Base-by-base conservation (phyloP, 2,888 invertebrate species). In the Athalia circularis region DNA sequence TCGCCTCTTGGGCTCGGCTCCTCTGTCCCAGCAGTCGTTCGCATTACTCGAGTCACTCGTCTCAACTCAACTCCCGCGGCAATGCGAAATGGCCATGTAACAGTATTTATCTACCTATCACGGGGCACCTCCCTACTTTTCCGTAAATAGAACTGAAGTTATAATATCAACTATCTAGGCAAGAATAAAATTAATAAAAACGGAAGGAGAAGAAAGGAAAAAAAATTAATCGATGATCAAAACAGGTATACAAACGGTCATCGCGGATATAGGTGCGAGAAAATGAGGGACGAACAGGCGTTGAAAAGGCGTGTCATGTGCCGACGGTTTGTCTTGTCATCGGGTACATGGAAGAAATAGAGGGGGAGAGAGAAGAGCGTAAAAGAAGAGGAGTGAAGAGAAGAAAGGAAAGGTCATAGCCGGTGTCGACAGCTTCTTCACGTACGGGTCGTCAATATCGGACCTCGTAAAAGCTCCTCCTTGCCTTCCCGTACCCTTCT, bases 391-490 rank as follows among this genome's bases (percentile, higher is more conserved):
- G 43, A 5, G 48, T 13, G 52, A 54, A 59, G n/a, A 59, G 47
- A 29, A 59, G 43, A 11, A 43, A 57, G 47, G 15, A 57, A 8
- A 47, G n/a, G 45, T 5, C 7, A 11, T 45, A 54, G 68, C 52
- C 29, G 52, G 59, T 8, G 45, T 59, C 72, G 72, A 68, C 59
- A 64, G 50, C 62, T 75, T 62, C 43, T 62, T 64, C 62, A 75
- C 75, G 75, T 75, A 75, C 75, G 43, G 75, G 75, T 64, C 62
- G 62, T 75, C 62, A 75, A 75, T 75, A 75, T 75, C 75, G 62
- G 75, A 75, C 75, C 29, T 48, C 75, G 62, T 64, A 75, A 62
- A 62, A 75, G 75, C 75, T 75, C 52, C 62, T 29, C 29, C 29
- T 11, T 29, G 29, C 29, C n/a, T 64, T 61, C 75, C 52, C 75